Evolutionary conservation across 2,888 invertebrate species (phyloP), one percentile per base, ranked within the genome.

Genomic region (Minunthozetes semirufus): DNA sequence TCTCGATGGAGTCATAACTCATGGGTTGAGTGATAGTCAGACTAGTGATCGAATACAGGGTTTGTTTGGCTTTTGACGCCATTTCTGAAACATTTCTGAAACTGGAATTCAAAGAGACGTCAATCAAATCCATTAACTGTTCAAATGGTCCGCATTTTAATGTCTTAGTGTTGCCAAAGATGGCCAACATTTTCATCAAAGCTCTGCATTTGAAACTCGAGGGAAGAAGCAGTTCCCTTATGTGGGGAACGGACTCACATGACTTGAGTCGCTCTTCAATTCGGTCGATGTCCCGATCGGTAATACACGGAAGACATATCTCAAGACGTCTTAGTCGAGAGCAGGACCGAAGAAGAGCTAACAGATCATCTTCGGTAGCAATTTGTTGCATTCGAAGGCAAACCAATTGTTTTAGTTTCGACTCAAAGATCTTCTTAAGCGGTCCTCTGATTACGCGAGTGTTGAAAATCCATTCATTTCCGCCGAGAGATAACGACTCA

Each of bases 301-400:
- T 77, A 22, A 79, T n/a, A 17, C 79, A 79, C 15, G 79, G 79
- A 59, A 79, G 78, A 61, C 76, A 72, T 27, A 79, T 76, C 53
- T 79, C 78, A 68, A 79, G 59, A 15, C 72, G 76, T 22, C 61
- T 63, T 22, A 79, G 59, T 25, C 77, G 77, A 0, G 76, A 74
- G 59, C 79, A 79, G 25, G 76, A 73, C 29, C 56, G 48, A 19
- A 77, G 72, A 9, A 77, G 75, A 15, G 77, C 50, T 17, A 77
- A 73, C 53, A 79, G 33, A 42, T 78, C 78, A 0, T 72, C 59
- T 13, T 76, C 74, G n/a, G 71, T 56, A 2, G 76, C 73, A 9
- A 78, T 76, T 22, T 78, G 76, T 74, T 79, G 79, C 25, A 79
- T 72, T 25, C 73, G 76, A n/a, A 79, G 75, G 71, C 72, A 56